phyloP scores from a whole-genome alignment of 2,888 invertebrate genomes.

The Listrodromus nycthemerus region DNA sequence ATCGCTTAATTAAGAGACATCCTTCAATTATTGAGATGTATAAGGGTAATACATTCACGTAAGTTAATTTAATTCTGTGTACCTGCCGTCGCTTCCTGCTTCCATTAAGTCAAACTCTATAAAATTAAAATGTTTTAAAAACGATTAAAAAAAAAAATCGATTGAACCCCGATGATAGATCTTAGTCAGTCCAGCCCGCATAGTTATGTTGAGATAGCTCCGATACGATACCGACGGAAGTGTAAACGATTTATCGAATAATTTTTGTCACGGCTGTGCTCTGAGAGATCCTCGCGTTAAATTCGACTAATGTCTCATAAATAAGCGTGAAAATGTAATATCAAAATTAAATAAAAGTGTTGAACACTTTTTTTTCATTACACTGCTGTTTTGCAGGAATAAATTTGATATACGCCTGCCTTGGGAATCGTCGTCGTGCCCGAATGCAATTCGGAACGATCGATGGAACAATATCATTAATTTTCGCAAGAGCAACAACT shows the following conservation, averaged over 20 bases:
- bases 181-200: constrained; percentile 44
- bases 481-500: constrained; percentile 43
- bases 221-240: constrained; percentile 46
- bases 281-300: constrained; percentile 40
- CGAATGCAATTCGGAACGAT: constrained; percentile 63
- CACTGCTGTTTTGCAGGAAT: constrained; percentile 60
- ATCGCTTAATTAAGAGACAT: constrained; percentile 67
- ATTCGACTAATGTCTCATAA: constrained; percentile 60
- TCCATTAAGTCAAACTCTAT: not conserved
- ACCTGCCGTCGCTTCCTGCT: constrained; percentile 55
- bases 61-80: constrained; percentile 62
- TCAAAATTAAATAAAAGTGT: constrained; percentile 61
- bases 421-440: constrained; percentile 56
- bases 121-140: not conserved
- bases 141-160: constrained; percentile 11
- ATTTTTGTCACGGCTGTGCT: constrained; percentile 59
- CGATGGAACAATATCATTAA: constrained; percentile 51
- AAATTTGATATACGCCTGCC: constrained; percentile 63
- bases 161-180: constrained; percentile 27
- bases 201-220: constrained; percentile 57
- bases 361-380: constrained; percentile 55
- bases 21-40: constrained; percentile 47
- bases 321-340: constrained; percentile 66
- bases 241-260: constrained; percentile 49
- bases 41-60: constrained; percentile 44